Base-by-base conservation (phyloP, 2,888 invertebrate species). In the Campoplex capitator region DNA sequence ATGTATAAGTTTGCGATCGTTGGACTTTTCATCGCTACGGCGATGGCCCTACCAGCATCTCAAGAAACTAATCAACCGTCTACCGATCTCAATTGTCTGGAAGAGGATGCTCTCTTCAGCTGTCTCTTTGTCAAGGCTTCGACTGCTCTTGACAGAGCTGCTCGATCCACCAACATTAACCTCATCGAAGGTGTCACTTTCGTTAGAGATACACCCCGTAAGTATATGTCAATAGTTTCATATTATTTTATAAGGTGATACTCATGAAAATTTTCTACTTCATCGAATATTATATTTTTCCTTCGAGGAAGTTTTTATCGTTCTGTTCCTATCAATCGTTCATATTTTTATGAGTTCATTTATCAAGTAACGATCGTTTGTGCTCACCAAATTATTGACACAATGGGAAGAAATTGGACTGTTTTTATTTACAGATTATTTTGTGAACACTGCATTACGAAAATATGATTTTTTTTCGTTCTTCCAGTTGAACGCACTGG, bases 71-170 rank as follows among this genome's bases (percentile, higher is more conserved):
- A 86, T 67, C 79, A 79, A 38, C 38, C 86, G 23, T 32, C 87
- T 79, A 77, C 86, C 51, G 87, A 90, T 65, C 84, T 94, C 56
- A 91, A 94, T 88, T 94, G 94, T 85, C 75, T 93, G 28, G 89
- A 95, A 71, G 93, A 94, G n/a, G 95, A 95, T 75, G 95, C 95
- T 83, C 91, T 95, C 88, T 92, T 95, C 89, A 95, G 95, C 85
- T 96, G 96, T 93, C 92, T 96, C 83, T 95, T 96, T 62, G 95
- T 96, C 74, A 96, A 96, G 93, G 95, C 96, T 54, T 95, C 96
- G 87, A 95, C 95, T 71, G 95, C 95, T 73, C 90, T 96, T 81
- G 95, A 96, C 89, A 95, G 95, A 81, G 96, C 96, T 0, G 95
- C 96, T 68, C 95, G 95, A 87, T 95, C 95, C 89, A 95, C 95